Evolutionary conservation across 2,888 invertebrate species (phyloP), one percentile per base, ranked within the genome.

Genomic region (Nomada flava): DNA sequence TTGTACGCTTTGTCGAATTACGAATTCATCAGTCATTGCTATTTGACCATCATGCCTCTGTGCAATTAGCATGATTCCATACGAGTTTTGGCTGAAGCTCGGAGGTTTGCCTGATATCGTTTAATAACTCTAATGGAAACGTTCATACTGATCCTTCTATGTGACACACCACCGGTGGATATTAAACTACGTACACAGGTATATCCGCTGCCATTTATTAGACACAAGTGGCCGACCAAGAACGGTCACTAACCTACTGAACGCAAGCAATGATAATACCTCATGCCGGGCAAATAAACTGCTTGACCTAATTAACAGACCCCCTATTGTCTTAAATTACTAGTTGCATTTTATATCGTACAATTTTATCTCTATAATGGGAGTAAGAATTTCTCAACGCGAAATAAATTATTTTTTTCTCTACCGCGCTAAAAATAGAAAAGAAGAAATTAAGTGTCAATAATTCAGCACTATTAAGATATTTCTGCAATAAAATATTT

Each of bases 101-200:
- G 55, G 9, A 23, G n/a, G 29, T 73, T 23, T 29, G 53, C n/a
- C 26, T 53, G 36, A 13, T 62, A n/a, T 36, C 55, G 65, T 67
- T 74, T 59, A 80, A 76, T 77, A 29, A 55, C 26, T 36, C 77
- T 73, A 57, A 83, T 53, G 70, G 74, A 60, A 36, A 67, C 50
- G 36, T 59, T 57, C 59, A 53, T 69, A 64, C 50, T 11, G 4
- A 15, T n/a, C 13, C 18, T 18, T 23, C 11, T 73, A 26, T 42
- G 47, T 52, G 20, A 50, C n/a, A 20, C 29, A n/a, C 15, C 2
- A n/a, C 47, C 50, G 50, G 52, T 42, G 42, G 60, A 67, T 59
- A 42, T 69, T 69, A 53, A 73, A 67, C 59, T n/a, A 44, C 23
- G 53, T n/a, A 53, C 36, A 52, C 63, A 23, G 18, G 53, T 44